Evolutionary conservation across 2,113 vertebrate species (phyloP).

Genomic region (Epinephelus moara): DNA sequence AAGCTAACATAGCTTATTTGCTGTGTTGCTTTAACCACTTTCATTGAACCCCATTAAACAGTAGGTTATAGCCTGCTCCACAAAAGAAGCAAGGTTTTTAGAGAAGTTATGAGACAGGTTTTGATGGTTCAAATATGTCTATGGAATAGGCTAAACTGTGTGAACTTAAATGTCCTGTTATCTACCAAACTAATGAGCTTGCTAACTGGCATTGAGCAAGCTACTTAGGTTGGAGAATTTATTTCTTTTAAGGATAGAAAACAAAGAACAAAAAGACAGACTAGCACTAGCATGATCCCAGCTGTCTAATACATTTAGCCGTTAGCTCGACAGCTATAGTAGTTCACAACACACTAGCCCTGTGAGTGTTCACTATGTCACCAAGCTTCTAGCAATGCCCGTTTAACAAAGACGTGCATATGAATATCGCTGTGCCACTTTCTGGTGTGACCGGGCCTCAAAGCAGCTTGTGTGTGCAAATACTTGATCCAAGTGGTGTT

Average conservation of each 20-base stretch:
- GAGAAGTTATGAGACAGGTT: not conserved
- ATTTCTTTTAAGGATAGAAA: not conserved
- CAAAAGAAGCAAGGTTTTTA: not conserved
- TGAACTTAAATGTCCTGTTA: not conserved
- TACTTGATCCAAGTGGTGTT: constrained; percentile 48
- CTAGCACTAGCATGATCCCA: not conserved
- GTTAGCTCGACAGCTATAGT: not conserved
- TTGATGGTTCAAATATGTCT: not conserved
- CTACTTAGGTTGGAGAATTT: not conserved
- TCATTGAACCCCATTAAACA: not conserved
- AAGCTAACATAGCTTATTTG: not conserved
- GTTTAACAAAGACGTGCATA: not conserved
- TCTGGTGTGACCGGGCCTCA: constrained; percentile 53
- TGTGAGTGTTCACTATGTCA: not conserved
- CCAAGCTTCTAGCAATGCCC: not conserved
- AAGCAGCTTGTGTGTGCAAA: constrained; percentile 46
- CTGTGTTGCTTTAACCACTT: not conserved
- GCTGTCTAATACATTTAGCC: not conserved
- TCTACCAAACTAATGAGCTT: not conserved
- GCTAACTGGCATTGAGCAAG: not conserved
- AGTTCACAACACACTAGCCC: not conserved
- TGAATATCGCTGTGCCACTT: not conserved
- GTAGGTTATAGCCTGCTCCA: not conserved
- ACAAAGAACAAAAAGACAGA: not conserved
- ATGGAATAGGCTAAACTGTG: not conserved